Evolutionary conservation across 2,888 invertebrate genomes (phyloP).

Genomic region (Acleris emargana): DNA sequence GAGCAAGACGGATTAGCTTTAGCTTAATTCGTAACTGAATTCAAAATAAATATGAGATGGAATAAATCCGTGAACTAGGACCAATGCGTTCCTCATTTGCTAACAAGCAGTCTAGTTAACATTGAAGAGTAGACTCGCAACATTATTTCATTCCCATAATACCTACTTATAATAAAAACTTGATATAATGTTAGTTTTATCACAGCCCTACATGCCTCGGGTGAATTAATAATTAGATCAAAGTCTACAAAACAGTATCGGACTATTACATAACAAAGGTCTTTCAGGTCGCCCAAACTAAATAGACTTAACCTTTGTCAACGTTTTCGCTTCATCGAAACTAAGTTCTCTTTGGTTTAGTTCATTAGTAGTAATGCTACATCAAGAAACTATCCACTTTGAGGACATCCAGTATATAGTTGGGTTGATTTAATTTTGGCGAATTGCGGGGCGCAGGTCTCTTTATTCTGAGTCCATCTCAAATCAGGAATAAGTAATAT

Average conservation of each 20-base stretch:
- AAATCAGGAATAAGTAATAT: not conserved
- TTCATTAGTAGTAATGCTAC: conserved; percentile 17
- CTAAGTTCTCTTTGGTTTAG: conserved; percentile 9
- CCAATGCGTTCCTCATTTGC: no score
- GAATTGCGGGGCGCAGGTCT: conserved; percentile 3
- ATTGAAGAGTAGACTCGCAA: no score
- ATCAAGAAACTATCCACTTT: conserved; percentile 24
- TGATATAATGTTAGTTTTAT: not conserved
- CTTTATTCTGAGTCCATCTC: not conserved
- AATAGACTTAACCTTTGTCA: conserved; percentile 8
- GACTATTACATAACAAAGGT: not conserved
- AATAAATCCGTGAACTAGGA: no score
- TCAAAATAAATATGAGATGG: no score
- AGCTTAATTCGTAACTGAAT: no score
- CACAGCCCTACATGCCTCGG: not conserved
- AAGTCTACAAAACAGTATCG: not conserved
- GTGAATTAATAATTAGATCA: not conserved
- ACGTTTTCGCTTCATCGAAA: conserved; percentile 1
- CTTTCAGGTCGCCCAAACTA: conserved; percentile 4
- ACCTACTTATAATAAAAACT: no score
- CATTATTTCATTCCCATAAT: no score
- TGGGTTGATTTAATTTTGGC: conserved; percentile 15
- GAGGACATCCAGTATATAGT: not conserved
- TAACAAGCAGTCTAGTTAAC: no score
- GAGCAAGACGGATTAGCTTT: no score